These are phyloP conservation scores for Hymenochirus boettgeri DNA, from an alignment of 2,113 vertebrate genomes.

Conservation along the genomic window DNA sequence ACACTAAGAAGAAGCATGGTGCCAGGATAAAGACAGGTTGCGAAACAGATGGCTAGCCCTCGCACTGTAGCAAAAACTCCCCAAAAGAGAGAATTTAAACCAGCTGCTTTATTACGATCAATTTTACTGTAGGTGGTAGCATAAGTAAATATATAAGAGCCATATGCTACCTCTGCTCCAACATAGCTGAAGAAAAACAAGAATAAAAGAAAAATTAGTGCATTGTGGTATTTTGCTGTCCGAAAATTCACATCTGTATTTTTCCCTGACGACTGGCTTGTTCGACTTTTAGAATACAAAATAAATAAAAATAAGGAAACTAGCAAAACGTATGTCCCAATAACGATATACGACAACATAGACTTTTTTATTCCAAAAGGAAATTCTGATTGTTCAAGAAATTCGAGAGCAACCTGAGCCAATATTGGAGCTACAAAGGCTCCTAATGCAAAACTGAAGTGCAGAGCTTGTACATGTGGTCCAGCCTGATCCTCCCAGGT, in stretches of 20 bases:
- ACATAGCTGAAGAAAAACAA: slow-evolving; percentile 88
- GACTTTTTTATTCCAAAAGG: slow-evolving; percentile 24
- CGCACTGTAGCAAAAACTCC: slow-evolving; percentile 73
- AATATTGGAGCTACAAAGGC: slow-evolving; percentile 83
- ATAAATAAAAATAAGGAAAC: slow-evolving; percentile 68
- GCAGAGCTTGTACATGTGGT: slow-evolving; percentile 88
- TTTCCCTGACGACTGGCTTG: slow-evolving; percentile 49
- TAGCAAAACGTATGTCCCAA: slow-evolving; percentile 70
- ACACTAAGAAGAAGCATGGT: slow-evolving; percentile 82
- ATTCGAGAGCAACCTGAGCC: slow-evolving; percentile 72
- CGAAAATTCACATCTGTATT: slow-evolving; percentile 41
- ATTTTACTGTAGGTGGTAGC: slow-evolving; percentile 64
- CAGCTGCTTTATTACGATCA: slow-evolving; percentile 63
- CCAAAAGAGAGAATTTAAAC: slow-evolving; percentile 89
- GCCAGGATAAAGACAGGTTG: slow-evolving; percentile 69
- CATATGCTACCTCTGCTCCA: slow-evolving; percentile 84
- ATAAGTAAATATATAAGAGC: slow-evolving; percentile 84
- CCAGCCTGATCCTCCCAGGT: slow-evolving; percentile 76
- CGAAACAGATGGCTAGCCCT: slow-evolving; percentile 78
- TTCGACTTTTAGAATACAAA: slow-evolving; percentile 59
- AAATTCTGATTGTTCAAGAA: not conserved
- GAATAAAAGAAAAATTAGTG: slow-evolving; percentile 73
- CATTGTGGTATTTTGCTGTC: slow-evolving; percentile 68
- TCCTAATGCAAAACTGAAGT: slow-evolving; percentile 88
- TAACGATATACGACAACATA: slow-evolving; percentile 80